Conservation (phyloP, 53 echinoderm and acorn worm species). For the Crossaster papposus region DNA sequence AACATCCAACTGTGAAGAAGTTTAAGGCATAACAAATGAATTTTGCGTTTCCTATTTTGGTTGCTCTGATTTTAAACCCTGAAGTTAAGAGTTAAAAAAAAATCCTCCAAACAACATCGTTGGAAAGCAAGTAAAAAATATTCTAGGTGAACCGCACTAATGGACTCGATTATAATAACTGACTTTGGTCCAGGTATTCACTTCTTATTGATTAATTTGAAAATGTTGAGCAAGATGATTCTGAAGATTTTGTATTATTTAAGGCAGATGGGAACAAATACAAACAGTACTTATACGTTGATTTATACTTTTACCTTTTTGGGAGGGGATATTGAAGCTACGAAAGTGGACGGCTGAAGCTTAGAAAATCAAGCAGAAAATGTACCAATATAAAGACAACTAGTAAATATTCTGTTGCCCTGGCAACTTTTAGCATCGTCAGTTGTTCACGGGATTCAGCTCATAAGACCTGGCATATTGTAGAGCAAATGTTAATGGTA, state of each 20-base stretch:
- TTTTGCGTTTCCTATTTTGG: not conserved
- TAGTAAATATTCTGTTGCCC: no score
- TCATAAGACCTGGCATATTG: conserved; percentile 54
- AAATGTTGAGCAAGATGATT: not conserved
- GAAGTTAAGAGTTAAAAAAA: not conserved
- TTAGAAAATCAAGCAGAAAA: not conserved
- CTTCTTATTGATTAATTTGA: not conserved
- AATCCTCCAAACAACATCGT: not conserved
- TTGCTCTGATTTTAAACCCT: not conserved
- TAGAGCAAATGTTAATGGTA: conserved; percentile 54
- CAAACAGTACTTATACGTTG: conserved; percentile 15
- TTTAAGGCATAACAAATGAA: not conserved
- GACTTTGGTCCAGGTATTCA: no score
- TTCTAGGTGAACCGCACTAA: not conserved
- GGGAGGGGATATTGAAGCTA: not conserved
- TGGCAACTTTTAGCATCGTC: not conserved
- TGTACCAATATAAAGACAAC: no score
- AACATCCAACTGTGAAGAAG: not conserved
- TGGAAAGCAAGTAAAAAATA: not conserved
- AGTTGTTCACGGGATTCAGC: not conserved
- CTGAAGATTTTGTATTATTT: not conserved
- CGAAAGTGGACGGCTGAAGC: not conserved
- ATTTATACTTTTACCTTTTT: not conserved
- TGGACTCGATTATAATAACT: no score
- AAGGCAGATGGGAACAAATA: not conserved